Base-by-base conservation (phyloP, 2,888 invertebrate species). In the Sarcophaga rosellei region DNA sequence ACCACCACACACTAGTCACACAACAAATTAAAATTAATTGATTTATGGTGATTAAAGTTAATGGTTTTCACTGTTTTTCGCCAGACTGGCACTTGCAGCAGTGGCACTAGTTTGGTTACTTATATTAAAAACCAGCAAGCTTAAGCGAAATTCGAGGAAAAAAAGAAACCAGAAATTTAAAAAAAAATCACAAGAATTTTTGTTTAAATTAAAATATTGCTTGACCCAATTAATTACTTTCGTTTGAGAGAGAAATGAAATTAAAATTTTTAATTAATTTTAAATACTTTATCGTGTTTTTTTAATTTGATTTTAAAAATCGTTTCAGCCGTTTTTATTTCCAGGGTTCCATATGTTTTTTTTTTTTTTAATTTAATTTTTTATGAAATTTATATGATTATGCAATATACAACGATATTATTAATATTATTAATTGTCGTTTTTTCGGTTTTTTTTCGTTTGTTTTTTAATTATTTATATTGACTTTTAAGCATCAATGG, bases 1-100 rank as follows among this genome's bases (percentile, higher is more conserved):
- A 35, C 3, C 35, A 8, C 1, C 35, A 35, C 10, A 47, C 59
- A 76, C 72, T 72, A 82, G 70, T 72, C 82, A 35, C 35, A 35
- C 2, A 35, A 1, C 15, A 83, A 83, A 83, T 83, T 73, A 72
- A 83, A 83, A 83, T 78, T 83, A 78, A 83, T 83, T 72, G 73
- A 61, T 73, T 72, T 45, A 45, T 11, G n/a, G 12, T 21, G 66
- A 59, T 61, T 53, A 53, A 53, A 17, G 8, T 15, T 53, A 15
- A 53, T 12, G 53, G 12, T 15, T 53, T 53, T 12, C 53, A 53
- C 10, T 35, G 8, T 35, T 35, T 35, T 35, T 35, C 35, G 17
- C 15, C 53, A 53, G 53, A 53, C 53, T 53, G 35, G 10, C 35
- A 35, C 35, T 35, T 35, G 35, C 35, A 35, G 35, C 10, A 35